phyloP scores from a whole-genome alignment of 2,113 vertebrate genomes.

The Anguilla rostrata region DNA sequence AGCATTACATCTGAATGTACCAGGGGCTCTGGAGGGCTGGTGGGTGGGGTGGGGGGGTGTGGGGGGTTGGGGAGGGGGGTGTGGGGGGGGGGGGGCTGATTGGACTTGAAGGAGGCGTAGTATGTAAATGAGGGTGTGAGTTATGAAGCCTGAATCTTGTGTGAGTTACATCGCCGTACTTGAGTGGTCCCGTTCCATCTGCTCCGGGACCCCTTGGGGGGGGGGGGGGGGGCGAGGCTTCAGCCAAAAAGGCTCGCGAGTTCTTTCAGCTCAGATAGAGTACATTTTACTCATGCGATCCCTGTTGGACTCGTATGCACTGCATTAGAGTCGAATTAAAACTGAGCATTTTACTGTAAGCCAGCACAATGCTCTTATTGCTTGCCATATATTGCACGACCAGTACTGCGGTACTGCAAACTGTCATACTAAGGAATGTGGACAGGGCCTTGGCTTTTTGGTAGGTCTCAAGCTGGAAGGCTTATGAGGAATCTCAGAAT shows the following conservation, averaged over 20 bases:
- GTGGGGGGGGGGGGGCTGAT: neutral
- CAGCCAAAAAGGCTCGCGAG: neutral
- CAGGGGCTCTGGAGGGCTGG: neutral
- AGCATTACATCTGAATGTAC: constrained; percentile 25
- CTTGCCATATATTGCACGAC: too few species aligned
- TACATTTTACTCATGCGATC: too few species aligned
- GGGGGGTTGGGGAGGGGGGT: too few species aligned
- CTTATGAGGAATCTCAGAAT: neutral
- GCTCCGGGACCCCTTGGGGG: neutral
- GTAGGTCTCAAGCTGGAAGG: neutral
- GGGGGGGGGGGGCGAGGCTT: neutral
- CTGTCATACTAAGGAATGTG: neutral
- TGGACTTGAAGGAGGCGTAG: neutral
- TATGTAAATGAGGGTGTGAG: neutral
- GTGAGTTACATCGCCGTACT: neutral
- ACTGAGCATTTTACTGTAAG: too few species aligned
- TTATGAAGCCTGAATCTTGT: neutral
- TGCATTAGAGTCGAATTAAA: too few species aligned
- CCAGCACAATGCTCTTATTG: too few species aligned
- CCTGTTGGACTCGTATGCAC: too few species aligned
- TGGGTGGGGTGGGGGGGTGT: neutral
- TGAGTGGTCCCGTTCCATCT: neutral
- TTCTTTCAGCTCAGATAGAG: too few species aligned
- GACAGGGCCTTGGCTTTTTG: neutral
- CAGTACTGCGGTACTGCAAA: too few species aligned